Evolutionary conservation across 1,140 invertebrate species (phyloP), one percentile per base, ranked within the genome.

Genomic region (Paraescarpia echinospica): DNA sequence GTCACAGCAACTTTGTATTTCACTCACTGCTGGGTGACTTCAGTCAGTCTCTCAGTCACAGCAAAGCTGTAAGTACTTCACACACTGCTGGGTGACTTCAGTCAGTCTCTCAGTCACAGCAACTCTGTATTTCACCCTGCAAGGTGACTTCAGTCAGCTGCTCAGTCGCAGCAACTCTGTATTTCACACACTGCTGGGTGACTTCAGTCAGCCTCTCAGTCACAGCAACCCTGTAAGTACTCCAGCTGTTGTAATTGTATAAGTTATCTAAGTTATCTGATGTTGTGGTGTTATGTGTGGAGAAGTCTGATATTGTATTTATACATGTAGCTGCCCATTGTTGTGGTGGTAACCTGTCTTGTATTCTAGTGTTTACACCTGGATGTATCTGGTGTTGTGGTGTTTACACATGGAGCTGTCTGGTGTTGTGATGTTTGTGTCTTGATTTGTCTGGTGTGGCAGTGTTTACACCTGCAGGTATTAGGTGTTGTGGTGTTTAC

Each of bases 381-480:
- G 59, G 27, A 18, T 27, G 14, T 77, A 22, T 77, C 12, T 77
- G 59, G 4, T 77, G 89, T 95, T 95, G 1, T 93, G 97, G 97
- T 95, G 96, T 89, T 94, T 97, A 27, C 96, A 97, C 92, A 96
- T 97, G 31, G 96, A 97, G 94, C 95, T 98, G 93, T 97, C 97
- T 94, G 97, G 97, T 94, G 97, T 98, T 91, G 96, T 98, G 90
- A 97, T 41, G 41, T 41, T 41, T 41, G n/a, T n/a, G n/a, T n/a
- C n/a, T n/a, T n/a, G n/a, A n/a, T n/a, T n/a, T n/a, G n/a, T n/a
- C n/a, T n/a, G n/a, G n/a, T n/a, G n/a, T n/a, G n/a, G n/a, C n/a
- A 41, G 41, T 41, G 41, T 41, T 41, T 41, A 41, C 41, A 41
- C 41, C 41, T 41, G 41, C 4, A 12, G 4, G 41, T 41, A 6